A percentile compares a stretch with the other conserved stretches of the same genome.
These are phyloP conservation scores for Bubo bubo DNA, from an alignment of 2,113 vertebrate species.

Conservation along the genomic window DNA sequence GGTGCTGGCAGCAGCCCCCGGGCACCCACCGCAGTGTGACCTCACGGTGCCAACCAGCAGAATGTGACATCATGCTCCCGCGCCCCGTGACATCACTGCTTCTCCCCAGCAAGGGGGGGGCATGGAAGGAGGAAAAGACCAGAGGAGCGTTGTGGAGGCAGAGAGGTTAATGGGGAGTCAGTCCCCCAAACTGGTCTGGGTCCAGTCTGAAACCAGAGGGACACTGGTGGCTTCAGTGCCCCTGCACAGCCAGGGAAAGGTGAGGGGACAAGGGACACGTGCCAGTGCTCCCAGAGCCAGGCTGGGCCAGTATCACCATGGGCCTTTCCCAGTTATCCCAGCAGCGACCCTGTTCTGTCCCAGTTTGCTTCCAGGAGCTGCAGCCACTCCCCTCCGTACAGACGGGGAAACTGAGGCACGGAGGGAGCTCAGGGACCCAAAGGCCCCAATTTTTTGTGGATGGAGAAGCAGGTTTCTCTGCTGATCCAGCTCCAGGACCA, in stretches of 20 bases:
- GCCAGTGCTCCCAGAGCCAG: not conserved
- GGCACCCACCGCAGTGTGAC: not conserved
- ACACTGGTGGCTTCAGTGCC: not conserved
- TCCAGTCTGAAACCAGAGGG: not conserved
- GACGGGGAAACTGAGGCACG: not conserved
- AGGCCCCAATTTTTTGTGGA: not conserved
- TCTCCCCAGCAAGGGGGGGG: not conserved
- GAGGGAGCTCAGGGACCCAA: no score
- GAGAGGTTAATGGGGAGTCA: not conserved
- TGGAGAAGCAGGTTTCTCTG: not conserved
- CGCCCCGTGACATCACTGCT: not conserved
- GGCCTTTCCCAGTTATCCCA: not conserved
- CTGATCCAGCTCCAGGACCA: rapidly evolving
- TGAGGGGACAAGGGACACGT: not conserved
- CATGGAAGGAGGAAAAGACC: no score
- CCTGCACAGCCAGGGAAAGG: not conserved
- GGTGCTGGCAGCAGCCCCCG: not conserved
- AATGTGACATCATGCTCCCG: no score
- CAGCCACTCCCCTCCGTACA: not conserved
- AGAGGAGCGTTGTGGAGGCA: not conserved
- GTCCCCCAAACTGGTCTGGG: not conserved
- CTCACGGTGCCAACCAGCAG: not conserved
- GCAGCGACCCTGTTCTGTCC: not conserved
- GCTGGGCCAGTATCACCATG: not conserved
- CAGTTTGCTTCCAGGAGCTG: not conserved